Evolutionary conservation across 2,797 vertebrate species (phyloP).

Genomic region (Falco peregrinus): DNA sequence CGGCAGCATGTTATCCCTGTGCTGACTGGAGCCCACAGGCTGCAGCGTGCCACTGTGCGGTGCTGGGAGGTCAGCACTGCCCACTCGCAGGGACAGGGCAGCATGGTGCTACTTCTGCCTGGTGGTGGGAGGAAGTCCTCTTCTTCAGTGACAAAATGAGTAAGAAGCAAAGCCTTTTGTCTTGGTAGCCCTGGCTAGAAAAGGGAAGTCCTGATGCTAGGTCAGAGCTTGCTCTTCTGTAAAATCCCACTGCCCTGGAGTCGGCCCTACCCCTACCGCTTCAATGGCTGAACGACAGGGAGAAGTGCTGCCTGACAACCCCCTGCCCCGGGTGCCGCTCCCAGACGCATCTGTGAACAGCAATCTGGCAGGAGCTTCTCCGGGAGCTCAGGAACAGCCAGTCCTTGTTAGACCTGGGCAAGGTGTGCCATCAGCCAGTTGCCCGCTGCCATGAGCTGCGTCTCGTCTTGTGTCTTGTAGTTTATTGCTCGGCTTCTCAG

Average conservation of each 20-base stretch:
- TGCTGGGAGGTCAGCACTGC: accelerated
- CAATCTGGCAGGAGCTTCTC: neutral
- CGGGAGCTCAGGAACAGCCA: neutral
- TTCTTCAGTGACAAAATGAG: neutral
- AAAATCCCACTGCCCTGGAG: neutral
- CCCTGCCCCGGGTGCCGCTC: neutral
- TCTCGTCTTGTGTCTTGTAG: constrained; percentile 65
- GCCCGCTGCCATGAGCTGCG: neutral
- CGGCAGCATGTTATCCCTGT: accelerated
- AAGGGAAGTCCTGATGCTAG: neutral
- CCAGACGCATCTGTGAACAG: neutral
- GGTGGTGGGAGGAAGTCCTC: neutral
- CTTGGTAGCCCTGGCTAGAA: neutral
- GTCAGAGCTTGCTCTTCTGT: neutral
- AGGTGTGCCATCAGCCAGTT: neutral
- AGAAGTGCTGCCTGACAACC: neutral
- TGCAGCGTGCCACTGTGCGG: neutral
- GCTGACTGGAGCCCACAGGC: neutral
- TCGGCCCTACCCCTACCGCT: neutral
- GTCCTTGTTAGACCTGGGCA: neutral
- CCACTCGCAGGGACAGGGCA: accelerated
- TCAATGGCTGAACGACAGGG: neutral
- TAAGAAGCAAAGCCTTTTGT: neutral
- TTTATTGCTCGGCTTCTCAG: constrained; percentile 48
- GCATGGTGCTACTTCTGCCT: neutral